These are phyloP conservation scores for Urosaurus nigricauda DNA, from an alignment of 2,797 vertebrate species.

Conservation along the genomic window DNA sequence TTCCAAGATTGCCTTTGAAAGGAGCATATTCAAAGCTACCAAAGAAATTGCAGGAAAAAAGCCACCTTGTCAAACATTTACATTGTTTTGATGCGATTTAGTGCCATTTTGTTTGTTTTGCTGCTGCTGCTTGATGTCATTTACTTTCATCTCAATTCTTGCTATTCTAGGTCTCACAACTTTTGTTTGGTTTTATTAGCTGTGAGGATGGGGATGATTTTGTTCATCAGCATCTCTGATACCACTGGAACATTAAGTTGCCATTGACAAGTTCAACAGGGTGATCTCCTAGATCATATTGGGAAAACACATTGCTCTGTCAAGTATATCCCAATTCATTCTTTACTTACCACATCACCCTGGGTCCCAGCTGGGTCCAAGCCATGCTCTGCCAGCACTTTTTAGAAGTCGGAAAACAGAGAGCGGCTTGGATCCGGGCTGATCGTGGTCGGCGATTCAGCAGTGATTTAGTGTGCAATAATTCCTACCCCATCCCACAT, in stretches of 20 bases:
- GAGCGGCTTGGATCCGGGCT: too few species aligned
- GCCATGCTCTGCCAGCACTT: too few species aligned
- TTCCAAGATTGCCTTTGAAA: not conserved
- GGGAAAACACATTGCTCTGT: too few species aligned
- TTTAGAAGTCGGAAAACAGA: too few species aligned
- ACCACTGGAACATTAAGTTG: not conserved
- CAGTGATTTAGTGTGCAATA: too few species aligned
- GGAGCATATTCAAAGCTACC: not conserved
- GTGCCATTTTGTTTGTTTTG: not conserved
- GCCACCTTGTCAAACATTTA: conserved; percentile 4
- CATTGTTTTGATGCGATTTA: not conserved
- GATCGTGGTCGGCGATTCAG: too few species aligned
- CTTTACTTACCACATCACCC: too few species aligned
- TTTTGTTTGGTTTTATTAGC: not conserved
- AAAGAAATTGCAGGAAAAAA: conserved; percentile 2
- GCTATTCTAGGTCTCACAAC: not conserved
- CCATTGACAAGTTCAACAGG: not conserved
- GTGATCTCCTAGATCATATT: too few species aligned
- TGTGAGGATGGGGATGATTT: not conserved
- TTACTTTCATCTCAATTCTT: not conserved
- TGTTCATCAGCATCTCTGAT: not conserved
- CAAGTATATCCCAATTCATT: too few species aligned
- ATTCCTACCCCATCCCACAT: too few species aligned
- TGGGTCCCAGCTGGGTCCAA: too few species aligned
- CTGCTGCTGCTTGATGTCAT: not conserved